Evolutionary conservation across 2,797 vertebrate species (phyloP), one percentile per base, ranked within the genome.

Genomic region (Acrossocheilus wenchowensis): DNA sequence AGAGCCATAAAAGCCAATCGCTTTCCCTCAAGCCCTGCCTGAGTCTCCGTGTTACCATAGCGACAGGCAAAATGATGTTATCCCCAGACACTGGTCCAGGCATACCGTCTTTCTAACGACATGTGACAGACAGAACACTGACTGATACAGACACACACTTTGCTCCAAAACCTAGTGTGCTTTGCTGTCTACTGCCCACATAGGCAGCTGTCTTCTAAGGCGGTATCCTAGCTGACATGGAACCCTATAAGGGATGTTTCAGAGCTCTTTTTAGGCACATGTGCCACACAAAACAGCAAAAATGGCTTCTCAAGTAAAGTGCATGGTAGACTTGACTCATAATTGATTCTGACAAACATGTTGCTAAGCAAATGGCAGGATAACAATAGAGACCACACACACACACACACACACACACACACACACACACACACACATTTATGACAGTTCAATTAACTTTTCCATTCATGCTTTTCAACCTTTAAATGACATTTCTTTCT

Each of bases 41-140:
- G 36, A 74, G 48, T 66, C 23, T 57, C 57, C 17, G 54, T 80
- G 66, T 84, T 71, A 48, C 78, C 54, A 89, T 78, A 78, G 68
- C 36, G 64, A 88, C 81, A 52, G 72, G 45, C 73, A 80, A 77
- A 79, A 81, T 68, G 14, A 45, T 64, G 17, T 72, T 78, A 62
- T 54, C 68, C 43, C 39, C 57, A 66, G 60, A 39, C 54, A 36
- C 78, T 21, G 54, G 81, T 48, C 74, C 73, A 75, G 68, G 23
- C 77, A 45, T 74, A 45, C 48, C 60, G 68, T 54, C 43, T 82
- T 36, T 71, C 17, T 82, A 69, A 71, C n/a, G 14, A 79, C 23
- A 26, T 50, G 79, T 68, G 41, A 81, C 79, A 50, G 62, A 71
- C 23, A 69, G 34, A 78, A 57, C 60, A 26, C 48, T 17, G 21